Evolutionary conservation across 2,888 invertebrate genomes (phyloP).

Genomic region (Panorpa germanica): DNA sequence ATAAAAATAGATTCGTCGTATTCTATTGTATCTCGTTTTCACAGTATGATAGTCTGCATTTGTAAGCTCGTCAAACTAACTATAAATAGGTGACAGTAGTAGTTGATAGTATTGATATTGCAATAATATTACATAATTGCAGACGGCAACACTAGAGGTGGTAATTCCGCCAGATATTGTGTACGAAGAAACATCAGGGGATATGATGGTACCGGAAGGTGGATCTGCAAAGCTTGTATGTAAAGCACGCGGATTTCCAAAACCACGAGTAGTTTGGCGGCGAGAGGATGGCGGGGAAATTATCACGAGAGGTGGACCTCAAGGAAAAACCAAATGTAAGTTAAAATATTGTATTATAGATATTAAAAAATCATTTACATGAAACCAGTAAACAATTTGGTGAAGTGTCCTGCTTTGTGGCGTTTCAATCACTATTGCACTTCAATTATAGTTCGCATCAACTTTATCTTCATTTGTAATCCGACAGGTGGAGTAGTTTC

Average conservation of each 20-base stretch:
- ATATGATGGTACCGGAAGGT: slow-evolving; percentile 34
- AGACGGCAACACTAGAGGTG: slow-evolving; percentile 26
- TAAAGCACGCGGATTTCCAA: slow-evolving; percentile 29
- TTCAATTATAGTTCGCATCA: too few relatives aligned
- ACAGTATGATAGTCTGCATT: too few relatives aligned
- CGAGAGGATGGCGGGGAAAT: slow-evolving; percentile 31
- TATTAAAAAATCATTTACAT: background rate
- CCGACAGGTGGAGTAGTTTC: too few relatives aligned
- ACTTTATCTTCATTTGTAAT: too few relatives aligned
- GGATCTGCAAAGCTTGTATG: slow-evolving; percentile 30
- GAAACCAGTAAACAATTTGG: too few relatives aligned
- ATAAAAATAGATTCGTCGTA: too few relatives aligned
- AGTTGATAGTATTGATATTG: background rate
- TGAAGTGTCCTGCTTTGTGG: too few relatives aligned
- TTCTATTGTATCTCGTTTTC: too few relatives aligned
- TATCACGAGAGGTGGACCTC: slow-evolving; percentile 21
- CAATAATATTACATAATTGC: background rate
- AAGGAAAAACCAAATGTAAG: slow-evolving; percentile 23
- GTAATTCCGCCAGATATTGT: slow-evolving; percentile 34
- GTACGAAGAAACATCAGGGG: slow-evolving; percentile 32
- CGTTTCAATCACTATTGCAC: too few relatives aligned
- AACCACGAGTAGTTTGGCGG: slow-evolving; percentile 30
- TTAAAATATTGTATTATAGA: background rate
- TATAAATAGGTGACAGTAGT: background rate
- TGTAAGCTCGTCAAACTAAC: background rate